Evolutionary conservation across 2,888 invertebrate species (phyloP), one percentile per base, ranked within the genome.

Genomic region (Mallateleia sp.): DNA sequence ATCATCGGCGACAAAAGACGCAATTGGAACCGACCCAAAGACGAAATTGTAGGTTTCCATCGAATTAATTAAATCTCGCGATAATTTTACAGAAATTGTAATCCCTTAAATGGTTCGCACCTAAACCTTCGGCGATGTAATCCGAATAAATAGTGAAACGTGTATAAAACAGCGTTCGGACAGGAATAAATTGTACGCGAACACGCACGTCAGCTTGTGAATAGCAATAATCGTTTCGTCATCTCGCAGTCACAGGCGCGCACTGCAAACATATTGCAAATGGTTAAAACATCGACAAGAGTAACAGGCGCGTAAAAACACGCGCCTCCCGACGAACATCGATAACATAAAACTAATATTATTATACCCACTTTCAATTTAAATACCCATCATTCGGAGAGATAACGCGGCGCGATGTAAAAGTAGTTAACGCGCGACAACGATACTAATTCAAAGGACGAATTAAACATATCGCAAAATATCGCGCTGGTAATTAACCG

Each of bases 311-410:
- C 67, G 79, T 79, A 79, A 79, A 79, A 79, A 79, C 79, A 71
- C 62, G 32, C 18, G 69, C 56, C 20, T 67, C n/a, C 71, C 45
- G 54, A 71, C 42, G 52, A 60, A 79, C 79, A 52, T 79, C 67
- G 71, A 79, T 71, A 69, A 71, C 79, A 71, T 62, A 79, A 71
- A 60, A 71, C 69, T 71, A 71, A 62, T 79, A 79, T 79, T 79
- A 60, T 79, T 69, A 62, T 42, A 52, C 28, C 69, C 69, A 62
- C 52, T 79, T 71, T 71, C 52, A 34, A 79, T 79, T 58, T 58
- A 58, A 69, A 69, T 50, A 79, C 60, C 42, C 67, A 58, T 60
- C 67, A 69, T 47, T 78, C 67, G 50, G 50, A n/a, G 34, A 45
- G 50, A 78, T 67, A 67, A 67, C 58, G 38, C 56, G 15, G 54